Percentiles rank a stretch among this genome's conserved stretches.
phyloP scores from a whole-genome alignment of 2,888 invertebrate genomes.

The Hipparchia sbordonii region DNA sequence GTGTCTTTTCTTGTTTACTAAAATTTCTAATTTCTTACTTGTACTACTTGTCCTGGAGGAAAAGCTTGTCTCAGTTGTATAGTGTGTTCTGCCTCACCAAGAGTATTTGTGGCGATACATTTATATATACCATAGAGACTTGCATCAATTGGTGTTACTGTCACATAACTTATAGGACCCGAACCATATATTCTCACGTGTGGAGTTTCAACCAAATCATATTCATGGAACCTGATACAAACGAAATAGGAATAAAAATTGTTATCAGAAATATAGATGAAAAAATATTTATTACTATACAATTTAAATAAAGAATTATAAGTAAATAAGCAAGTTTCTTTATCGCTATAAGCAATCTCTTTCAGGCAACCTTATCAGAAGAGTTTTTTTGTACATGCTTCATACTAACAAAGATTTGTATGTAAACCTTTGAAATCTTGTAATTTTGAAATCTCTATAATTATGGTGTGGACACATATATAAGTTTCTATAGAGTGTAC shows the following conservation, averaged over 20 bases:
- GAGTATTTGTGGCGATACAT: slow-evolving; percentile 90
- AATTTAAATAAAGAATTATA: no score
- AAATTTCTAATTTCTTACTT: slow-evolving; percentile 54
- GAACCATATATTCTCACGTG: slow-evolving; percentile 84
- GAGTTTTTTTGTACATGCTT: no score
- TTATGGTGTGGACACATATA: no score
- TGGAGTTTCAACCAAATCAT: slow-evolving; percentile 80
- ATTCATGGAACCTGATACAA: slow-evolving; percentile 71
- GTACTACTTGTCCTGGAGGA: slow-evolving; percentile 85
- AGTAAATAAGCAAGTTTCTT: no score
- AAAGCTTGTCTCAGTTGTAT: slow-evolving; percentile 89
- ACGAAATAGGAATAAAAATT: neutral
- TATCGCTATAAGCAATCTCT: no score
- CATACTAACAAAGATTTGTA: no score
- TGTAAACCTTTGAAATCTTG: no score
- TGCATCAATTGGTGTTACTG: slow-evolving; percentile 86
- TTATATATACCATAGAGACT: slow-evolving; percentile 89
- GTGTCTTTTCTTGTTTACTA: neutral
- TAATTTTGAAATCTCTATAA: no score
- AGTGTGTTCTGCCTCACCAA: slow-evolving; percentile 86
- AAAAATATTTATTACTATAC: neutral
- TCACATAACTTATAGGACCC: slow-evolving; percentile 88
- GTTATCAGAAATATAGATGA: neutral
- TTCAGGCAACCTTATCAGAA: no score
- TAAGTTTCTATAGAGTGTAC: no score